Conservation (phyloP, 64 coral and sea anemone genomes). For the Dendronephthya gigantea region DNA sequence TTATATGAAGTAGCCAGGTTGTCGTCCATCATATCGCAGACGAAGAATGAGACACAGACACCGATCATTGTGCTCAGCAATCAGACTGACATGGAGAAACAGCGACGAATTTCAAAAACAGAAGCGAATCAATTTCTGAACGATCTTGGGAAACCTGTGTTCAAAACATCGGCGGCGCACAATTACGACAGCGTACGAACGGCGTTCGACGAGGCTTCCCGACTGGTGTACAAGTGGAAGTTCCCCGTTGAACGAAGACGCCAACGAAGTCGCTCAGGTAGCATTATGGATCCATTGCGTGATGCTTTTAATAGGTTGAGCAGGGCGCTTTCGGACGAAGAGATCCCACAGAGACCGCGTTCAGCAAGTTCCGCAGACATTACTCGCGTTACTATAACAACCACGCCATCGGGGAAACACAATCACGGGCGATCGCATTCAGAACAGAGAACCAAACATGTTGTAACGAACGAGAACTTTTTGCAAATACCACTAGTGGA, state of each 20-base stretch:
- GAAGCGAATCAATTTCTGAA: not conserved
- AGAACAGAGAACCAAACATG: not conserved
- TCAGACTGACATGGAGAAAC: conserved; percentile 4
- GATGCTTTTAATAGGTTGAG: not conserved
- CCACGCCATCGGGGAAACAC: no score
- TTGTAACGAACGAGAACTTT: not conserved
- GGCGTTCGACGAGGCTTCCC: conserved; percentile 3
- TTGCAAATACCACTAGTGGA: not conserved
- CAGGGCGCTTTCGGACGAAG: not conserved
- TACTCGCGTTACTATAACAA: not conserved
- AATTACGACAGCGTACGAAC: conserved; percentile 12
- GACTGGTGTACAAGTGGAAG: not conserved
- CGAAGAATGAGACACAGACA: not conserved
- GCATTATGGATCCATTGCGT: not conserved
- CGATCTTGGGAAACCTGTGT: conserved; percentile 14
- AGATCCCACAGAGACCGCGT: not conserved
- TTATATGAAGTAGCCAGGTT: conserved; percentile 1
- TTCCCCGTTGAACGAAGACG: not conserved
- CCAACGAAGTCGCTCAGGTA: not conserved
- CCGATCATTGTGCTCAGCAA: not conserved
- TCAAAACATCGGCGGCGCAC: not conserved
- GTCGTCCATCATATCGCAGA: not conserved
- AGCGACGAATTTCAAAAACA: not conserved
- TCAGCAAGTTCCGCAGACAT: not conserved
- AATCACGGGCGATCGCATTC: not conserved